Base-by-base conservation (phyloP, 2,888 invertebrate species). In the Lumbricus terrestris region DNA sequence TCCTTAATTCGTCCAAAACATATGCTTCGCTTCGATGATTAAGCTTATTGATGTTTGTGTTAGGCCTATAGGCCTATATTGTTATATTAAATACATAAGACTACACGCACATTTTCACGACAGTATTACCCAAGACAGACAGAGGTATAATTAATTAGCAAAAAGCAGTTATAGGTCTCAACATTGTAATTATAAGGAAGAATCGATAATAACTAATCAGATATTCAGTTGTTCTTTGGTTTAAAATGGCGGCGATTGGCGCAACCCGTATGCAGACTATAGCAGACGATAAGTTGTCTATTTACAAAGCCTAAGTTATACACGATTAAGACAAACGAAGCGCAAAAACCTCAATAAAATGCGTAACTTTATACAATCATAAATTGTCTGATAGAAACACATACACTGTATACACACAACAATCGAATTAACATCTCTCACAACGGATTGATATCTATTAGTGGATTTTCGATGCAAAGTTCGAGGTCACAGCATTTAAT, bases 91-190 rank as follows among this genome's bases (percentile, higher is more conserved):
- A 69, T 29, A 69, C 69, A 47, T 47, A 69, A 69, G n/a, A 69
- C 69, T 69, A 69, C 69, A 69, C 69, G 69, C 69, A 69, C 29
- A n/a, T 69, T 69, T 69, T 69, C 29, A 69, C 69, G 69, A 69
- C 69, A 69, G 69, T 69, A 69, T 69, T 69, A 69, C 69, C 69
- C 69, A 69, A 69, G 69, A 69, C 69, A 69, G 69, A 69, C 69
- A 69, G 69, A 69, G 69, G 69, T 69, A 69, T 69, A 69, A 69
- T 69, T 69, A 69, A 69, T 69, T 69, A 69, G 69, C 69, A 69
- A 69, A 47, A 69, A 69, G 69, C 69, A 69, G n/a, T 69, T 69
- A n/a, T n/a, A 69, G 69, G n/a, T 69, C 69, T 69, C 69, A n/a
- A 69, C 69, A 69, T 29, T 69, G n/a, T n/a, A 69, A 69, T 69